Evolutionary conservation across 2,888 invertebrate species (phyloP).

Genomic region (Parnassius glacialis): DNA sequence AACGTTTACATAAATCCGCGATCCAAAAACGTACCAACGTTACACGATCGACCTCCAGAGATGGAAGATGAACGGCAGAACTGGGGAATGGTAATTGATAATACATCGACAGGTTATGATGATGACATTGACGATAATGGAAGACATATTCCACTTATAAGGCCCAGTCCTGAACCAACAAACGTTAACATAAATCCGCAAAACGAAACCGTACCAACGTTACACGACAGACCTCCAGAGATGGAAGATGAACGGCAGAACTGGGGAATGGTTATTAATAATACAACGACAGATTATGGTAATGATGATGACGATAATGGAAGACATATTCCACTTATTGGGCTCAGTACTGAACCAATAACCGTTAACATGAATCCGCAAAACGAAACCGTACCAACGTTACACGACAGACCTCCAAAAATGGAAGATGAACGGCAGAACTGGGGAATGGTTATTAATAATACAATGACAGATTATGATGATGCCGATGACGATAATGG

Average conservation of each 20-base stretch:
- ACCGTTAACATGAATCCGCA: conserved; percentile 25
- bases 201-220: conserved; percentile 35
- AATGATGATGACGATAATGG: conserved; percentile 25
- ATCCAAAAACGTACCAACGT: conserved; percentile 36
- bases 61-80: conserved; percentile 60
- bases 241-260: conserved; percentile 60
- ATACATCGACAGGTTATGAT: conserved; percentile 29
- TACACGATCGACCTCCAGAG: conserved; percentile 46
- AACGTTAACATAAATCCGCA: conserved; percentile 26
- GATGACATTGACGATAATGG: conserved; percentile 26
- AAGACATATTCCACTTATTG: no score
- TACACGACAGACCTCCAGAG: conserved; percentile 46
- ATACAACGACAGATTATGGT: conserved; percentile 29
- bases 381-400: conserved; percentile 36
- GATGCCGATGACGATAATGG: not conserved
- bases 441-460: conserved; percentile 55
- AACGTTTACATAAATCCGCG: conserved; percentile 26
- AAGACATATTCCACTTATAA: no score
- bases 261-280: conserved; percentile 55
- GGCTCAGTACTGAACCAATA: not conserved
- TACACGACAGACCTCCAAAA: conserved; percentile 46
- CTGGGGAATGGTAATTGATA: conserved; percentile 55
- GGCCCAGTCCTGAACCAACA: not conserved
- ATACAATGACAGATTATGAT: conserved; percentile 29
- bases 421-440: conserved; percentile 60